phyloP scores from a whole-genome alignment of 2,113 vertebrate species.

The Petromus typicus region DNA sequence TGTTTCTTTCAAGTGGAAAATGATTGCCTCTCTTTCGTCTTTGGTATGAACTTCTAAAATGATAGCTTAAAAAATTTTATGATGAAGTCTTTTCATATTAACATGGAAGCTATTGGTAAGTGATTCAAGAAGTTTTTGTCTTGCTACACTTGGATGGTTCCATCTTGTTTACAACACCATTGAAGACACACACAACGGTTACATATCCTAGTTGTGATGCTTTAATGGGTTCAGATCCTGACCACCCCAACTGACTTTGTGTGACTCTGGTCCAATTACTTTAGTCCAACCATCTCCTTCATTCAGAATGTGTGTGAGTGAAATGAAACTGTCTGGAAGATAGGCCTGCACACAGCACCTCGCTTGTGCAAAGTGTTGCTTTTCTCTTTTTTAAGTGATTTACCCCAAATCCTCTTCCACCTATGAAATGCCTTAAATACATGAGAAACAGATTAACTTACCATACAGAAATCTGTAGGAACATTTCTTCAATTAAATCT shows the following conservation, averaged over 20 bases:
- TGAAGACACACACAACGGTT: not conserved
- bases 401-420: not conserved
- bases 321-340: not conserved
- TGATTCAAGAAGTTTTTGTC: not conserved
- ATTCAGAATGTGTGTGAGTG: not conserved
- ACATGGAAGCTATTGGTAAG: not conserved
- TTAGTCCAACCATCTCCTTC: not conserved
- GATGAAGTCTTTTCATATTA: not conserved
- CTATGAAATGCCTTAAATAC: not conserved
- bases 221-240: not conserved
- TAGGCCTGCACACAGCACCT: not conserved
- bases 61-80: not conserved
- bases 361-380: not conserved
- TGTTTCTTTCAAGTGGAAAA: not conserved
- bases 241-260: not conserved
- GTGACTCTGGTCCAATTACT: not conserved
- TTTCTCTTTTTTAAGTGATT: not conserved
- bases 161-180: not conserved
- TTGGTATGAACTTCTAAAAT: not conserved
- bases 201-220: not conserved
- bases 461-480: conserved; percentile 16
- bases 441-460: conserved; percentile 1
- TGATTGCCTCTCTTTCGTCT: not conserved
- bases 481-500: conserved; percentile 26
- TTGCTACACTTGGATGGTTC: not conserved